Base-by-base conservation (phyloP, 2,888 invertebrate species). In the Nemotelus pantherinus region DNA sequence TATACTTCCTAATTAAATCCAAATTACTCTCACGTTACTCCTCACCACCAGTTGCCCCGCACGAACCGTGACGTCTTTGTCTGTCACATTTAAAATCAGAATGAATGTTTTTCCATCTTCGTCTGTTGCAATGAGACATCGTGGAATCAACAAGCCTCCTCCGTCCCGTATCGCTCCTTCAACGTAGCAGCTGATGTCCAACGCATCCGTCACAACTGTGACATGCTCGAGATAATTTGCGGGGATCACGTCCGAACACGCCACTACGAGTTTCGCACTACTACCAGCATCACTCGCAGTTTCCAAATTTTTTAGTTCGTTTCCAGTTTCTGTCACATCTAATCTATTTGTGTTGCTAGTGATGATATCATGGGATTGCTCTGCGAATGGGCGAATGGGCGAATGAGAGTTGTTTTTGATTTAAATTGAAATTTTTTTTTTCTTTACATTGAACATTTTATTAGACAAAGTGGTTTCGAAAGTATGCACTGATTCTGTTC, bases 1-100 rank as follows among this genome's bases (percentile, higher is more conserved):
- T 60, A 6, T n/a, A n/a, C n/a, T n/a, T n/a, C n/a, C n/a, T n/a
- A n/a, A n/a, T n/a, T n/a, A n/a, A n/a, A n/a, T n/a, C n/a, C n/a
- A n/a, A n/a, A n/a, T n/a, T n/a, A n/a, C n/a, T n/a, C n/a, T n/a
- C n/a, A n/a, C n/a, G n/a, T 64, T 43, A 41, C 64, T 43, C 43
- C 64, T 64, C 3, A 3, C 43, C 25, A 64, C 41, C 3, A 64
- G 5, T 39, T 64, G 43, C 3, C 64, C 7, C 43, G n/a, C 48
- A 3, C 50, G 45, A 7, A 68, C 25, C 4, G 25, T 68, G 3
- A 45, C 47, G 3, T 68, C 48, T 9, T 39, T 25, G 5, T 48
- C 48, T n/a, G 68, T 25, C 45, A 68, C 5, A n/a, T 68, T 68
- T 48, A 68, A n/a, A 25, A 68, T 48, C 2, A 48, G 68, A 47